phyloP scores from a whole-genome alignment of 2,797 vertebrate genomes.

The Poeciliopsis gracilis region DNA sequence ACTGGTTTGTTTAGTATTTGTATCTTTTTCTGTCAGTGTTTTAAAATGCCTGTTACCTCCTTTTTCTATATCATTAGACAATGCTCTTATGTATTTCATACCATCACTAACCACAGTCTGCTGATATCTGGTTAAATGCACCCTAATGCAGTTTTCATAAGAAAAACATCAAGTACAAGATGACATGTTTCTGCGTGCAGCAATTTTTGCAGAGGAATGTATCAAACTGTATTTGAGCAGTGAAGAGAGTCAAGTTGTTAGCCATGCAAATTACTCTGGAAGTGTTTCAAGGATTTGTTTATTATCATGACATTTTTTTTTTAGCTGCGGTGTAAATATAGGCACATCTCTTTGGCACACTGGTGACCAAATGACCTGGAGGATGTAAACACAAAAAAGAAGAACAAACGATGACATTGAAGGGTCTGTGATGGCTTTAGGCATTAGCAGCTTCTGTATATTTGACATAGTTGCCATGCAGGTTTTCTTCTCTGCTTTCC shows the following conservation, averaged over 20 bases:
- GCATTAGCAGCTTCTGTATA: conserved; percentile 33
- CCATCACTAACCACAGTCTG: conserved; percentile 2
- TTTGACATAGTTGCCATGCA: conserved; percentile 37
- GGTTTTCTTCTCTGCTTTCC: conserved; percentile 11
- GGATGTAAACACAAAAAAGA: conserved; percentile 10
- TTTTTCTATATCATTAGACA: conserved; percentile 29
- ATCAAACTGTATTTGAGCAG: not conserved
- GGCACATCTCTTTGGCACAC: not conserved
- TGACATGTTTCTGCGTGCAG: not conserved
- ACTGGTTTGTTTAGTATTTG: not conserved
- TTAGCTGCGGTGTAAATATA: conserved; percentile 14
- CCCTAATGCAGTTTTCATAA: conserved; percentile 7
- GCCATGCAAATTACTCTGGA: conserved; percentile 38
- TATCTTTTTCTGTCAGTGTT: not conserved
- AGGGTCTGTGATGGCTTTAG: conserved; percentile 16
- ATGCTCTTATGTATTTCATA: conserved; percentile 4
- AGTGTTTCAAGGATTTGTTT: conserved; percentile 31
- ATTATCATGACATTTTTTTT: conserved; percentile 4
- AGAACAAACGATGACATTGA: conserved; percentile 37
- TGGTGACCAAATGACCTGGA: conserved; percentile 22
- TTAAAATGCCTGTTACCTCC: conserved; percentile 32
- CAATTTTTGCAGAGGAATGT: conserved; percentile 4
- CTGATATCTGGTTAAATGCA: conserved; percentile 9
- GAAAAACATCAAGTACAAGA: not conserved
- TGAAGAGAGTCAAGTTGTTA: conserved; percentile 17